A percentile compares a stretch with the other conserved stretches of the same genome.
These are phyloP conservation scores for Riparia riparia DNA, from an alignment of 2,113 vertebrate species.

Conservation along the genomic window DNA sequence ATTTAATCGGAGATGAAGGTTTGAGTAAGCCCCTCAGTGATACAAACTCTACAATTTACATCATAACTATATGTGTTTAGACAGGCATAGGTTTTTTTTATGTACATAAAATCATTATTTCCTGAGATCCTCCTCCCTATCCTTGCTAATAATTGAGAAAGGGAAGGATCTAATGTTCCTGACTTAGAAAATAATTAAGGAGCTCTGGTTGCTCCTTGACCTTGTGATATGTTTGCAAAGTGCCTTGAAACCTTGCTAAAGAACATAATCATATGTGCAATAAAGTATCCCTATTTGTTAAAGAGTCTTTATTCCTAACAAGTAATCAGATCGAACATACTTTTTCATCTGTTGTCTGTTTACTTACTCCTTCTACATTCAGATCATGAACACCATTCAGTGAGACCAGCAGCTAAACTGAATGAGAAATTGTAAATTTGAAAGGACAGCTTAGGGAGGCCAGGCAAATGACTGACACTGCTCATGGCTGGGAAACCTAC, in stretches of 20 bases:
- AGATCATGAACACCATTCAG: background rate
- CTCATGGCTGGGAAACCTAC: background rate
- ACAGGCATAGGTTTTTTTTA: accelerated
- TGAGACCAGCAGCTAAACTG: background rate
- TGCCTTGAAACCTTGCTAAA: background rate
- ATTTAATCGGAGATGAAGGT: background rate
- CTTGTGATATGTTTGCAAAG: background rate
- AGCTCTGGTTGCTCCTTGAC: background rate
- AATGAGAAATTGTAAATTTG: slow-evolving; percentile 3
- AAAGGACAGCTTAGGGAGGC: background rate
- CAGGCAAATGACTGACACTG: background rate
- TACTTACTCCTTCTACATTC: background rate
- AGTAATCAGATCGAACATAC: background rate
- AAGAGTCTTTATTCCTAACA: background rate
- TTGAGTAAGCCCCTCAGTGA: background rate
- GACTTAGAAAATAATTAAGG: background rate
- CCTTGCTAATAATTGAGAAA: background rate
- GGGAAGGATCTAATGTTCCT: background rate
- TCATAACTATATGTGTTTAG: background rate
- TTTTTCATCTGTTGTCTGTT: background rate
- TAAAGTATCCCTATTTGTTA: background rate
- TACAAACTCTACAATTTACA: background rate
- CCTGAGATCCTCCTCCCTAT: background rate
- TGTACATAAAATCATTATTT: background rate
- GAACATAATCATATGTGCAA: background rate